These are phyloP conservation scores for Meteorus cinctellus DNA, from an alignment of 2,888 invertebrate genomes.

Conservation along the genomic window DNA sequence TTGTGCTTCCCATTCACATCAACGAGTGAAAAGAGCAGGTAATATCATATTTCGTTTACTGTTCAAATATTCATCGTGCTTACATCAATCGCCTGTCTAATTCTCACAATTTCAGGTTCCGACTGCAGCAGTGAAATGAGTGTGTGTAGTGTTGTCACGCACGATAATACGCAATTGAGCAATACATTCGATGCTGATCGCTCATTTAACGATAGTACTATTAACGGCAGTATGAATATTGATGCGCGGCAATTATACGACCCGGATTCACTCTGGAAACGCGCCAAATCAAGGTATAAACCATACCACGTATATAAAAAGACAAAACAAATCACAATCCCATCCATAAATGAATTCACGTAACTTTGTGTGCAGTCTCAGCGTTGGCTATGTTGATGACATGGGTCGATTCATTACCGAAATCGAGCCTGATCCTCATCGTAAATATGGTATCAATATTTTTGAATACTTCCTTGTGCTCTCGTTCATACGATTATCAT, in stretches of 20 bases:
- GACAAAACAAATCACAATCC: neutral
- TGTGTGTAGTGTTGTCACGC: slow-evolving; percentile 79
- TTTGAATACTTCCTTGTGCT: slow-evolving; percentile 1
- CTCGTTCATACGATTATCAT: neutral
- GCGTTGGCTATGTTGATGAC: slow-evolving; percentile 89
- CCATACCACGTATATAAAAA: slow-evolving; percentile 17
- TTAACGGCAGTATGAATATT: slow-evolving; percentile 80
- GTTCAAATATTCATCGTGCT: slow-evolving; percentile 13
- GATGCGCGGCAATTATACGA: slow-evolving; percentile 88
- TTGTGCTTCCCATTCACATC: slow-evolving; percentile 62
- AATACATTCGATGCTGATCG: slow-evolving; percentile 69
- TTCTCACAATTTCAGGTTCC: slow-evolving; percentile 75
- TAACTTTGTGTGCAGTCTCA: slow-evolving; percentile 77
- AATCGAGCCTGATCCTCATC: slow-evolving; percentile 85
- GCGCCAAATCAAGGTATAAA: slow-evolving; percentile 78
- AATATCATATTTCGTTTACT: slow-evolving; percentile 35
- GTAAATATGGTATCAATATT: slow-evolving; percentile 72
- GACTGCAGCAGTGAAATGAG: slow-evolving; percentile 87
- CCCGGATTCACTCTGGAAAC: slow-evolving; percentile 91
- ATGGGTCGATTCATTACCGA: slow-evolving; percentile 94
- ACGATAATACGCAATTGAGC: slow-evolving; percentile 86
- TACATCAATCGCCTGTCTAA: neutral
- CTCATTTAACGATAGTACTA: slow-evolving; percentile 71
- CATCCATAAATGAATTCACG: neutral
- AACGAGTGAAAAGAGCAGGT: slow-evolving; percentile 68